Conservation (phyloP, 2,888 invertebrate species). For the Tiliacea aurago region DNA sequence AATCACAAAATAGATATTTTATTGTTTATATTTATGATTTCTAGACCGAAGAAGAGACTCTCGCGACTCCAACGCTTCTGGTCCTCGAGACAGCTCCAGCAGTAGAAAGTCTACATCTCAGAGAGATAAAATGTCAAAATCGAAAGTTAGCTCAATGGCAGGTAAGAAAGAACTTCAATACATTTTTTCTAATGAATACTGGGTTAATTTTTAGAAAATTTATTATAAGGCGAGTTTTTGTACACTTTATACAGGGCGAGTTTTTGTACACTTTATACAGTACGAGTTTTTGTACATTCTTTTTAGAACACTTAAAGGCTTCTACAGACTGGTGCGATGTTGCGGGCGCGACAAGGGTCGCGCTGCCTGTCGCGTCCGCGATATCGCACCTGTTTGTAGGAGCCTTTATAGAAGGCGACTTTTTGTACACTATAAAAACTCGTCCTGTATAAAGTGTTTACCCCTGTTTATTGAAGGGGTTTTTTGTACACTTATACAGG, state of each 20-base stretch:
- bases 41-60: constrained; percentile 87
- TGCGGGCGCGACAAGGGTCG: too few relatives aligned
- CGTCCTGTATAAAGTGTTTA: too few relatives aligned
- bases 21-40: constrained; percentile 19
- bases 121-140: constrained; percentile 80
- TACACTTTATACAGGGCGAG: not conserved
- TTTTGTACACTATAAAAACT: too few relatives aligned
- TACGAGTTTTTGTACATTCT: too few relatives aligned
- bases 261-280: not conserved
- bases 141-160: constrained; percentile 76
- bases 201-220: not conserved
- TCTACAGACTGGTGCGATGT: too few relatives aligned
- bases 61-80: constrained; percentile 88
- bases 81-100: constrained; percentile 82
- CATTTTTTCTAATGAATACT: too few relatives aligned
- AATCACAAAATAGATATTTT: not conserved
- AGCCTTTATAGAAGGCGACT: too few relatives aligned
- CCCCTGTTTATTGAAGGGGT: too few relatives aligned
- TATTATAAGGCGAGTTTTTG: not conserved
- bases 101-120: constrained; percentile 84
- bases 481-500: not conserved
- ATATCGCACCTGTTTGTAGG: too few relatives aligned
- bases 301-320: too few relatives aligned
- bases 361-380: too few relatives aligned
- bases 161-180: constrained; percentile 58